Percentiles rank a stretch among this genome's conserved stretches.
Evolutionary conservation across 2,113 vertebrate species (phyloP).

Genomic region (Bucco capensis): DNA sequence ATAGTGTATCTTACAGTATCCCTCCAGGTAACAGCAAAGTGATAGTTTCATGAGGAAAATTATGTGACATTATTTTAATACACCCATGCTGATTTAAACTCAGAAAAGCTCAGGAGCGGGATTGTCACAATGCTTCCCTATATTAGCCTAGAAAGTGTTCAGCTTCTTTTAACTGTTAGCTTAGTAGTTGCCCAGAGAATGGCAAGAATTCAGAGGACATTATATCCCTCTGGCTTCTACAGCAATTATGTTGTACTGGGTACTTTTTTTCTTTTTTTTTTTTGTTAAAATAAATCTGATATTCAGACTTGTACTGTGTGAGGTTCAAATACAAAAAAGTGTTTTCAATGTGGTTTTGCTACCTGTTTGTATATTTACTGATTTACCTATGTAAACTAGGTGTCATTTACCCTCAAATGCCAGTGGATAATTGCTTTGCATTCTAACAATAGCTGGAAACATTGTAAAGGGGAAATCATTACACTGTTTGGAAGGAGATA

Average conservation of each 20-base stretch:
- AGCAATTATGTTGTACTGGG: background rate
- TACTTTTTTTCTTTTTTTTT: background rate
- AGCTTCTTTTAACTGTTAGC: slow-evolving; percentile 22
- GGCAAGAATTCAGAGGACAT: background rate
- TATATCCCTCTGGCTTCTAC: background rate
- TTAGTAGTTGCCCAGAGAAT: slow-evolving; percentile 17
- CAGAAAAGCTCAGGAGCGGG: slow-evolving; percentile 15
- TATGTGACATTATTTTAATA: slow-evolving; percentile 65
- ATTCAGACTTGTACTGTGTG: background rate
- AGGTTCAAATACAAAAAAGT: background rate
- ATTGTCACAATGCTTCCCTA: slow-evolving; percentile 34
- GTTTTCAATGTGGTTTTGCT: background rate
- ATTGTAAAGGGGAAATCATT: background rate
- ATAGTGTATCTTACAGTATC: slow-evolving; percentile 45
- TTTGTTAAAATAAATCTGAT: background rate
- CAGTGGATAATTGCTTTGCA: background rate
- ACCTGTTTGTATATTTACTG: background rate
- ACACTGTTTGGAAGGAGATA: background rate
- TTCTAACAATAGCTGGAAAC: background rate
- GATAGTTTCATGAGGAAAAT: slow-evolving; percentile 62
- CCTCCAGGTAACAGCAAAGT: slow-evolving; percentile 63
- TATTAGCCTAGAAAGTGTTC: slow-evolving; percentile 17
- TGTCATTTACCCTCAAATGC: background rate
- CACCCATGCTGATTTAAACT: slow-evolving; percentile 50
- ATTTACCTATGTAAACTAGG: background rate